phyloP scores from a whole-genome alignment of 2,888 invertebrate species.

The Lasioglossum lativentre region DNA sequence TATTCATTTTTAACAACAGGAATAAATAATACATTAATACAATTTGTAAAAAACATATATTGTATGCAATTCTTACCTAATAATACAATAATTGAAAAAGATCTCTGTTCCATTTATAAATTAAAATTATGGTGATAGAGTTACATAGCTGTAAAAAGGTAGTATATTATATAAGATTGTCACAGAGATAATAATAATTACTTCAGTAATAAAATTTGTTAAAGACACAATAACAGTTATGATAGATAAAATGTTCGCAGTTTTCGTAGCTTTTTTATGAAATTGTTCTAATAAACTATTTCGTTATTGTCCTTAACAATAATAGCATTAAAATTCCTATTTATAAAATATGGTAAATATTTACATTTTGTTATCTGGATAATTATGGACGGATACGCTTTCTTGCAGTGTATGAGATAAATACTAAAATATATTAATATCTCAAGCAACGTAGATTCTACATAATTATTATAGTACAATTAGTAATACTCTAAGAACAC shows the following conservation, averaged over 20 bases:
- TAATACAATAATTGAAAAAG: slow-evolving; percentile 50
- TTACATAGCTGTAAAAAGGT: slow-evolving; percentile 42
- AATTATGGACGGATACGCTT: slow-evolving; percentile 77
- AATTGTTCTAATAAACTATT: slow-evolving; percentile 10
- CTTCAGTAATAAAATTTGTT: slow-evolving; percentile 48
- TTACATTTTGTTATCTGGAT: slow-evolving; percentile 57
- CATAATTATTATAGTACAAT: background rate
- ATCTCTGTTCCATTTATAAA: slow-evolving; percentile 26
- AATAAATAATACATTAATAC: background rate
- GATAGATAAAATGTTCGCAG: slow-evolving; percentile 7
- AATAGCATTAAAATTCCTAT: slow-evolving; percentile 35
- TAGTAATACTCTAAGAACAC: background rate
- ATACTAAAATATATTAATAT: background rate
- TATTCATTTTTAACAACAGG: background rate
- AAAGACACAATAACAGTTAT: slow-evolving; percentile 13
- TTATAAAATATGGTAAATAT: slow-evolving; percentile 29
- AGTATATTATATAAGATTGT: slow-evolving; percentile 36
- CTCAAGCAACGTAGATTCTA: background rate
- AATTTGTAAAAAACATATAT: slow-evolving; percentile 55
- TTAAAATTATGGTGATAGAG: slow-evolving; percentile 25
- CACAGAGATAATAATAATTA: slow-evolving; percentile 20
- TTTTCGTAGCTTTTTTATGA: slow-evolving; percentile 18
- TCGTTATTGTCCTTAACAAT: slow-evolving; percentile 40
- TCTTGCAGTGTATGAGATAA: slow-evolving; percentile 30
- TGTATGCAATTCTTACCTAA: slow-evolving; percentile 35